phyloP scores from a whole-genome alignment of 2,888 invertebrate genomes.

The Antheraea yamamai region DNA sequence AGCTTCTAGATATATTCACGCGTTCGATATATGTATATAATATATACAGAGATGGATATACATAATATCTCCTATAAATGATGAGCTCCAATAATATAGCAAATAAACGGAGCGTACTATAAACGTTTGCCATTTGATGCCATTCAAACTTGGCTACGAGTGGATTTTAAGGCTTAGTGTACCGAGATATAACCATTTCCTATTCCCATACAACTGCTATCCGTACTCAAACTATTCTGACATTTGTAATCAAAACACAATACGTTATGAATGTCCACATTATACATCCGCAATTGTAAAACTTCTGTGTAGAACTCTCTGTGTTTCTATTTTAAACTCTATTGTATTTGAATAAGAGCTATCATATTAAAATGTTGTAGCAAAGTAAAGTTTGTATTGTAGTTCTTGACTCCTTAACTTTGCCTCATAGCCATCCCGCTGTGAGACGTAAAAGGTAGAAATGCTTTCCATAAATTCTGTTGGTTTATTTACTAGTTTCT shows the following conservation, averaged over 20 bases:
- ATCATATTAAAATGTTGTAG: neutral
- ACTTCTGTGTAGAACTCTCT: neutral
- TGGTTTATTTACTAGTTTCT: constrained; percentile 1
- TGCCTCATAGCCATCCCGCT: constrained; percentile 39
- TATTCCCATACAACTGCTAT: constrained; percentile 62
- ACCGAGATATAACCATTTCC: constrained; percentile 70
- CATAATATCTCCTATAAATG: constrained; percentile 36
- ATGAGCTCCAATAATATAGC: constrained; percentile 59
- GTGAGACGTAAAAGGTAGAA: constrained; percentile 36
- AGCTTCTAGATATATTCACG: no score
- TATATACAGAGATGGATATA: neutral
- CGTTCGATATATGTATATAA: neutral
- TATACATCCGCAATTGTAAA: constrained; percentile 3
- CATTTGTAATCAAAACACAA: constrained; percentile 78
- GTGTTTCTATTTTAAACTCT: constrained; percentile 23
- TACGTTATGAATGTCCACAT: constrained; percentile 73
- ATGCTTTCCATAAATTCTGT: constrained; percentile 32
- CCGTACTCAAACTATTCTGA: constrained; percentile 67
- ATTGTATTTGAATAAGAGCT: constrained; percentile 12
- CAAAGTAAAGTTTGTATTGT: constrained; percentile 24
- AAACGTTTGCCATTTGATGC: constrained; percentile 58
- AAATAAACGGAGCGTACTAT: constrained; percentile 55
- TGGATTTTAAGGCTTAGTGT: constrained; percentile 40
- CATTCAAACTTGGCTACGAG: constrained; percentile 61
- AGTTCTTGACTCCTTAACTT: constrained; percentile 37